Evolutionary conservation across 2,797 vertebrate species (phyloP).

Genomic region (Eupleurogrammus muticus): DNA sequence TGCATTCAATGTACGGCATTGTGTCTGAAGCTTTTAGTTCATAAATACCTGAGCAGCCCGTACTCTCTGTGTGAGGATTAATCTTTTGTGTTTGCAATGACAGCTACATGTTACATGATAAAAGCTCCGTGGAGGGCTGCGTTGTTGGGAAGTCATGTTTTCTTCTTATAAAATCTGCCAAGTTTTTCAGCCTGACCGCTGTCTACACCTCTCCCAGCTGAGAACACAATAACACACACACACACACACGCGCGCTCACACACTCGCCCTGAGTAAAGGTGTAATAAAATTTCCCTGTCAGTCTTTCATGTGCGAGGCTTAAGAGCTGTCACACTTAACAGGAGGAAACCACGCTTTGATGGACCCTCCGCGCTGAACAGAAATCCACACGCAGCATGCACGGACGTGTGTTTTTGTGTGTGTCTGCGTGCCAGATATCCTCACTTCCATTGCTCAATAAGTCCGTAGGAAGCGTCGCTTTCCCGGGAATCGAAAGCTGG

Average conservation of each 20-base stretch:
- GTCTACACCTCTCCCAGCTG: constrained; percentile 62
- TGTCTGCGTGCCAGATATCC: constrained; percentile 1
- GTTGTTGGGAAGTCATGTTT: constrained; percentile 61
- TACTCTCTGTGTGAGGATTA: constrained; percentile 29
- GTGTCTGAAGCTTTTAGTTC: constrained; percentile 1
- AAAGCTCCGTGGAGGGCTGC: constrained; percentile 42
- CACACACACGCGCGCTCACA: constrained; percentile 19
- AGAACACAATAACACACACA: constrained; percentile 42
- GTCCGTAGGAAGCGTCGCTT: no score
- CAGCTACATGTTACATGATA: constrained; percentile 44
- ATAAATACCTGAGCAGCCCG: constrained; percentile 7
- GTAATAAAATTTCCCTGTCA: constrained; percentile 72
- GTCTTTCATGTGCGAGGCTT: constrained; percentile 76
- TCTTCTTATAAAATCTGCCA: constrained; percentile 60
- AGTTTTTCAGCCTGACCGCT: constrained; percentile 50
- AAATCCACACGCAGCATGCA: constrained; percentile 46
- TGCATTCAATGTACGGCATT: background rate
- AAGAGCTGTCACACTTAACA: constrained; percentile 72
- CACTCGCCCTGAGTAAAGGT: constrained; percentile 54
- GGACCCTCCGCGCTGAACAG: constrained; percentile 38
- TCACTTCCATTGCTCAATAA: background rate
- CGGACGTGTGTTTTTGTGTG: constrained; percentile 41
- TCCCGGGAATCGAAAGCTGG: no score
- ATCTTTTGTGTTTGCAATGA: constrained; percentile 40
- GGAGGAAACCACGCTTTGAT: constrained; percentile 71